Base-by-base conservation (phyloP, 2,113 vertebrate genomes). In the Corynorhinus townsendii region DNA sequence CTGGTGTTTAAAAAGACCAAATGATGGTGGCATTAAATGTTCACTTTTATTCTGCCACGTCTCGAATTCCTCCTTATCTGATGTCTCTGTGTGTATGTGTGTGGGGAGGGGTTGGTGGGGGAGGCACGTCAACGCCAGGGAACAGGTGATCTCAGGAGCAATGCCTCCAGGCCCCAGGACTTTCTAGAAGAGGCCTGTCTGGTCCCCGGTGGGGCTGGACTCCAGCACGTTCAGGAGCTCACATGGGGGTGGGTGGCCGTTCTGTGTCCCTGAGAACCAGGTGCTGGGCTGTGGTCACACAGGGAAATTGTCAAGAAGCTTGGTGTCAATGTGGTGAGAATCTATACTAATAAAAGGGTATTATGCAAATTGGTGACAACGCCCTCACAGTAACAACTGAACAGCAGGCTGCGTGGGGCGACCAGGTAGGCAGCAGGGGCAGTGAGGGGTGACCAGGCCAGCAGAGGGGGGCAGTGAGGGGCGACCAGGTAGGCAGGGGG, bases 21-120 rank as follows among this genome's bases (percentile, higher is more conserved):
- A 97, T 68, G 98, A 97, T 98, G 97, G 98, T 98, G 98, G 97
- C 98, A 98, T 98, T 98, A 98, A 98, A 98, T 98, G 98, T 98
- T 98, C 98, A 98, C 98, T 98, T 98, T 98, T 98, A 97, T 98
- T 98, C 98, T 98, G 97, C 82, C 76, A 97, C 97, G 73, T 98
- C 93, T 38, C 91, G 97, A 16, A n/a, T 96, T 91, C 93, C 93
- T 98, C 77, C 89, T 83, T 87, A 5, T 94, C 87, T 89, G 76
- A 79, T 26, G 30, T 38, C 1, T 92, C 86, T 96, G n/a, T 30
- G 43, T 73, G 59, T 30, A 11, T 28, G 54, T 56, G 54, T 1
- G 49, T 15, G 54, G 54, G 54, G 15, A 0, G 56, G 9, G 22
- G 56, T 26, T 59, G 56, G 54, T 26, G 14, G 5, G 16, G 5